Percentiles rank a stretch among this genome's conserved stretches.
These are phyloP conservation scores for Clarias macrocephalus DNA, from an alignment of 2,113 vertebrate genomes.

Conservation along the genomic window DNA sequence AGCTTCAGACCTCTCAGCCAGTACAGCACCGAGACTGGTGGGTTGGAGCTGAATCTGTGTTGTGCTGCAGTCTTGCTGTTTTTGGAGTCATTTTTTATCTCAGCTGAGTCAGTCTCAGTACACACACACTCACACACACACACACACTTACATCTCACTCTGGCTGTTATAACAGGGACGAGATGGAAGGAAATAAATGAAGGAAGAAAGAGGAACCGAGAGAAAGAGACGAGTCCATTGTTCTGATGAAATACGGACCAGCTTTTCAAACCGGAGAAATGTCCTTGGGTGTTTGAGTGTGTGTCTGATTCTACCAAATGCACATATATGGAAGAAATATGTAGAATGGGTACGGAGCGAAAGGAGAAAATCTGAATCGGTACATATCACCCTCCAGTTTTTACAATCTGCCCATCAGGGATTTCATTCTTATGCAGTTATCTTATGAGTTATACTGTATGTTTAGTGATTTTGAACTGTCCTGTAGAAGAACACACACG, in stretches of 20 bases:
- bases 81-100: background rate
- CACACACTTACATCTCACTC: background rate
- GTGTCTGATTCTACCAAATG: background rate
- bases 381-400: background rate
- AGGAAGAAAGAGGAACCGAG: slow-evolving; percentile 4
- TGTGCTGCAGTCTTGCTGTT: background rate
- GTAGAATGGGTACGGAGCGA: background rate
- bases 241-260: background rate
- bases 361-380: background rate
- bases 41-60: background rate
- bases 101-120: background rate
- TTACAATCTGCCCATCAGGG: background rate
- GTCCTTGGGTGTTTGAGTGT: background rate
- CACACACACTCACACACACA: slow-evolving; percentile 7
- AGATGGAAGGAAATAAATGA: background rate
- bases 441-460: background rate
- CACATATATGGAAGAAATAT: background rate
- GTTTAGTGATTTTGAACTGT: background rate
- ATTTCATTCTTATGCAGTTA: background rate
- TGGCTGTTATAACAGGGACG: background rate
- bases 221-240: background rate
- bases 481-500: background rate
- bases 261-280: background rate
- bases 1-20: background rate
- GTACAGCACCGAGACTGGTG: background rate